Base-by-base conservation (phyloP, 2,888 invertebrate genomes). In the Conus canariensis region DNA sequence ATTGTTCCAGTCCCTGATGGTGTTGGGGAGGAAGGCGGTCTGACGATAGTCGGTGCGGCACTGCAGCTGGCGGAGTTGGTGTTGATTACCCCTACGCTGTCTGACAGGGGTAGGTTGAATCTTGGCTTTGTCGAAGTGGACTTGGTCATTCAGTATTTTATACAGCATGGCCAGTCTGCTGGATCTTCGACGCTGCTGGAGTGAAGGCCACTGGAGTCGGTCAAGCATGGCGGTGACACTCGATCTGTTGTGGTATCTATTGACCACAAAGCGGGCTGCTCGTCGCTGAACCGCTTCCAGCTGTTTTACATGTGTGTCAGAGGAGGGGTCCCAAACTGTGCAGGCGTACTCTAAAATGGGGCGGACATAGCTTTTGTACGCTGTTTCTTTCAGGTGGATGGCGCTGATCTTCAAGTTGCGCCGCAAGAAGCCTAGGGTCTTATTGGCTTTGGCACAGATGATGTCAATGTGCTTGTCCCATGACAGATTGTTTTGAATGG, bases 281-380 rank as follows among this genome's bases (percentile, higher is more conserved):
- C 45, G 45, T n/a, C 82, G 82, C 56, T 82, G 82, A n/a, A 82
- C 82, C 45, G 45, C 45, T 82, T 82, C 82, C 45, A 82, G 82
- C 16, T 82, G 16, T 16, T 82, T 56, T 16, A 45, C 25, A 10
- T 82, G 30, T 8, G 16, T 16, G 14, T 30, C 25, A 30, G 25
- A 45, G 82, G 19, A 25, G 19, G 56, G 82, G 82, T 82, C 82
- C 82, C 82, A 82, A 19, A 82, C 82, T 56, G 82, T 82, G 82
- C 30, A 82, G 19, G 82, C 82, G 25, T 82, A 82, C 82, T 82
- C 82, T 19, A 82, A 9, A 56, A 82, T 82, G 14, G 30, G 82
- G 16, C 45, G 82, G 2, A 82, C 82, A 19, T n/a, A 30, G 82
- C n/a, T 19, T 25, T 82, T 82, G 82, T 82, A 82, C 1, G 82